Percentiles rank a stretch among this genome's conserved stretches.
phyloP scores from a whole-genome alignment of 1,140 invertebrate species.

The Condylostylus longicornis region DNA sequence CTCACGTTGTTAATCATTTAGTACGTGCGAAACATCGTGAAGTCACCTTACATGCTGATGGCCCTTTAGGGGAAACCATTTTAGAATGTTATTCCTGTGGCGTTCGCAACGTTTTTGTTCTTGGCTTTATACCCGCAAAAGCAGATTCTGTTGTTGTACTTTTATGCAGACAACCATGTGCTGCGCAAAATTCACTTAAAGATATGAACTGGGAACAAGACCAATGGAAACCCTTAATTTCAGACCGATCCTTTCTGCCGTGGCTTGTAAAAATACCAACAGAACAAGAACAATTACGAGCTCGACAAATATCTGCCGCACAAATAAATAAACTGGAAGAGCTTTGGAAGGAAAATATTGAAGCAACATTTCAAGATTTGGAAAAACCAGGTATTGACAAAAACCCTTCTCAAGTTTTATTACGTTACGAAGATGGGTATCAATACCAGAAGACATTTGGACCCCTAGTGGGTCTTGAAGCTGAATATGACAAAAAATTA shows the following conservation, averaged over 20 bases:
- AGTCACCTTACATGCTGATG: slow-evolving; percentile 94
- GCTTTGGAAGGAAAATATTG: slow-evolving; percentile 95
- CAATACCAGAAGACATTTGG: slow-evolving; percentile 99
- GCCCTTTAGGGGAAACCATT: slow-evolving; percentile 91
- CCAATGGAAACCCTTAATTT: slow-evolving; percentile 95
- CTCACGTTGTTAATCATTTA: slow-evolving; percentile 97
- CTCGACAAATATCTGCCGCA: slow-evolving; percentile 86
- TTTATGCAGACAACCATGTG: slow-evolving; percentile 90
- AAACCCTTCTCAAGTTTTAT: slow-evolving; percentile 86
- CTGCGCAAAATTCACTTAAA: slow-evolving; percentile 87
- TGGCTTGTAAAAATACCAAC: slow-evolving; percentile 95
- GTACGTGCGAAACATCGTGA: slow-evolving; percentile 98
- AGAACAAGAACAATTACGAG: slow-evolving; percentile 88
- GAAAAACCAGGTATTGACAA: slow-evolving; percentile 96
- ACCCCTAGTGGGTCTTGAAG: slow-evolving; percentile 91
- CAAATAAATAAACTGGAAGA: slow-evolving; percentile 98
- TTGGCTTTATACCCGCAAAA: slow-evolving; percentile 98
- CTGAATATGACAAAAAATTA: slow-evolving; percentile 94
- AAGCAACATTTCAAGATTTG: slow-evolving; percentile 93
- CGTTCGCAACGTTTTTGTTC: slow-evolving; percentile 90
- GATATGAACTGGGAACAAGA: slow-evolving; percentile 99
- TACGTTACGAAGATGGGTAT: slow-evolving; percentile 96
- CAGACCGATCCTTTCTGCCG: slow-evolving; percentile 85
- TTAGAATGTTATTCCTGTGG: slow-evolving; percentile 98
- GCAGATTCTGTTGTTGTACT: slow-evolving; percentile 98